phyloP scores from a whole-genome alignment of 2,797 vertebrate genomes.

The Brachyalestes nurse region DNA sequence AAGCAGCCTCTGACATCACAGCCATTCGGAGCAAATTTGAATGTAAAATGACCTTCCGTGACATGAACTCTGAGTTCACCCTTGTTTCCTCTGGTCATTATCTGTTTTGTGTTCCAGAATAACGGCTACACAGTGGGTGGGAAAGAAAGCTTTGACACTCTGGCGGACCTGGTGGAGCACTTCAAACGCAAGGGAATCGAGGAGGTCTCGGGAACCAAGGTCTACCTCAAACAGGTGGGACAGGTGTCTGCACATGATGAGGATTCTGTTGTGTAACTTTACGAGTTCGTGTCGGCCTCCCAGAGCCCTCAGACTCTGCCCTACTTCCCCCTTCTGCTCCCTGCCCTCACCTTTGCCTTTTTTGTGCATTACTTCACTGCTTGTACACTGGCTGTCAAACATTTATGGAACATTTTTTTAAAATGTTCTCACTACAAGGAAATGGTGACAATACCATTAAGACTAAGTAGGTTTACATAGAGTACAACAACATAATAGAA shows the following conservation, averaged over 20 bases:
- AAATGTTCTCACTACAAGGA: too few species aligned
- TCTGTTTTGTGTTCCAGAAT: constrained; percentile 73
- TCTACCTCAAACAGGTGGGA: constrained; percentile 89
- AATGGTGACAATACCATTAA: too few species aligned
- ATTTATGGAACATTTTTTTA: background rate
- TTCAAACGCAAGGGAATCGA: constrained; percentile 92
- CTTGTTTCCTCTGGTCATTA: background rate
- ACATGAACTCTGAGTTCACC: background rate
- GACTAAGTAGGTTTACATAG: too few species aligned
- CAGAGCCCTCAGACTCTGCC: background rate
- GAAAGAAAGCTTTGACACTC: constrained; percentile 83
- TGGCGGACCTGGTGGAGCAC: constrained; percentile 90
- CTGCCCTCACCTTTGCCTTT: background rate
- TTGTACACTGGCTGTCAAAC: background rate
- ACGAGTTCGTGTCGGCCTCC: background rate
- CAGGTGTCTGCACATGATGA: background rate
- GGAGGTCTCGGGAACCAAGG: constrained; percentile 87
- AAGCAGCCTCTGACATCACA: background rate
- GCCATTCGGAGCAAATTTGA: background rate
- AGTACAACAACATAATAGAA: too few species aligned
- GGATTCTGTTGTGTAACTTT: background rate
- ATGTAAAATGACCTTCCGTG: constrained; percentile 17
- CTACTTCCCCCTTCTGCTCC: background rate
- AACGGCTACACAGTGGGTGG: constrained; percentile 90
- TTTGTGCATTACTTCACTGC: background rate